phyloP scores from a whole-genome alignment of 2,888 invertebrate species.

The Axea sp. region DNA sequence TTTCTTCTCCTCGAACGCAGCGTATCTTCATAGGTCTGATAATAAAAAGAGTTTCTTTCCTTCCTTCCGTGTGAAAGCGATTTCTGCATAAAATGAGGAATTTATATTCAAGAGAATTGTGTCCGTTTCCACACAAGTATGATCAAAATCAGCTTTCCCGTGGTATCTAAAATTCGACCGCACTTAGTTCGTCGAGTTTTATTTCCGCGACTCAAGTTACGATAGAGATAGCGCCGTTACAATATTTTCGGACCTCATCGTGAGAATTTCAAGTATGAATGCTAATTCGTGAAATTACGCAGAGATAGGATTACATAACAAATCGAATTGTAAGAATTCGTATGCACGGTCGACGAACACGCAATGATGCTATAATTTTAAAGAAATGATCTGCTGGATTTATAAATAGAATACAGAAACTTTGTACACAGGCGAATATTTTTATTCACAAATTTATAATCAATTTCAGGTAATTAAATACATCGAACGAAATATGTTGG shows the following conservation, averaged over 20 bases:
- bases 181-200: conserved; percentile 10
- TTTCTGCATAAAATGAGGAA: conserved; percentile 50
- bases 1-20: no score
- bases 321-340: conserved; percentile 17
- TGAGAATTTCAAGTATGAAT: conserved; percentile 16
- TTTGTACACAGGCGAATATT: no score
- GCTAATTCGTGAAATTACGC: conserved; percentile 43
- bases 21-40: no score
- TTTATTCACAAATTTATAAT: no score
- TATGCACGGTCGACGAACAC: conserved; percentile 22
- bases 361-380: conserved; percentile 21
- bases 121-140: conserved; percentile 39
- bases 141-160: conserved; percentile 46
- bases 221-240: conserved; percentile 12
- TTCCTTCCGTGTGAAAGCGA: conserved; percentile 31
- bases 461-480: no score
- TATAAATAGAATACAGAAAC: no score
- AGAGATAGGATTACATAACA: conserved; percentile 19
- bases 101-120: conserved; percentile 60
- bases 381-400: no score
- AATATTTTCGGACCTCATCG: conserved; percentile 25
- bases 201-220: conserved; percentile 18
- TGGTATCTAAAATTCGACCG: conserved; percentile 35
- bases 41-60: no score
- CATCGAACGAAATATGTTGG: no score